Evolutionary conservation across 2,888 invertebrate species (phyloP).

Genomic region (Agonopterix subpropinquella): DNA sequence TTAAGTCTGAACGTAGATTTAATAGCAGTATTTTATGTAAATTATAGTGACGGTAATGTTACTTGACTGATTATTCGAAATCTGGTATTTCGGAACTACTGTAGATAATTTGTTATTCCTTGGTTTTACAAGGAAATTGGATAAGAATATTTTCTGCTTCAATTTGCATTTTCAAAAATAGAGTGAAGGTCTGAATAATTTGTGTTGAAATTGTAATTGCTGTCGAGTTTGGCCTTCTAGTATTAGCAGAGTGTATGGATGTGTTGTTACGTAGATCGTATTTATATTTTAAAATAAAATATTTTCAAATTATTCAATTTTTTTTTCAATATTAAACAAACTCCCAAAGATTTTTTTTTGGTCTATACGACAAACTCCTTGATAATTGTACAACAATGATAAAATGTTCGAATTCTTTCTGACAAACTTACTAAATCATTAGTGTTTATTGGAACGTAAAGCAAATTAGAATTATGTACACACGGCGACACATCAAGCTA

Average conservation of each 20-base stretch:
- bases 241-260: slow-evolving; percentile 53
- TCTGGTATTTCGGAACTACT: slow-evolving; percentile 51
- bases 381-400: too few species aligned
- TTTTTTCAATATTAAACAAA: too few species aligned
- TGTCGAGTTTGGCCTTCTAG: slow-evolving; percentile 66
- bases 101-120: slow-evolving; percentile 67
- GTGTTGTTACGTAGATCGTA: slow-evolving; percentile 43
- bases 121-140: slow-evolving; percentile 71
- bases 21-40: slow-evolving; percentile 5
- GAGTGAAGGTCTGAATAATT: slow-evolving; percentile 54
- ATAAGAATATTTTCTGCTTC: slow-evolving; percentile 27
- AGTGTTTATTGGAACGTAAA: too few species aligned
- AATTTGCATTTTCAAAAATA: slow-evolving; percentile 27
- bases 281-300: slow-evolving; percentile 17
- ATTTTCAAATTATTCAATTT: too few species aligned
- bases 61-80: slow-evolving; percentile 71
- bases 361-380: too few species aligned
- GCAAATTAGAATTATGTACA: too few species aligned
- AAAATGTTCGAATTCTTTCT: too few species aligned
- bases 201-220: slow-evolving; percentile 41
- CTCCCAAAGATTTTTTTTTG: too few species aligned
- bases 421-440: too few species aligned
- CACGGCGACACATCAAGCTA: too few species aligned
- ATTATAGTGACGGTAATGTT: slow-evolving; percentile 66
- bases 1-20: slow-evolving; percentile 24